phyloP scores from a whole-genome alignment of 1,140 invertebrate species.

The Drosophila pallidifrons region DNA sequence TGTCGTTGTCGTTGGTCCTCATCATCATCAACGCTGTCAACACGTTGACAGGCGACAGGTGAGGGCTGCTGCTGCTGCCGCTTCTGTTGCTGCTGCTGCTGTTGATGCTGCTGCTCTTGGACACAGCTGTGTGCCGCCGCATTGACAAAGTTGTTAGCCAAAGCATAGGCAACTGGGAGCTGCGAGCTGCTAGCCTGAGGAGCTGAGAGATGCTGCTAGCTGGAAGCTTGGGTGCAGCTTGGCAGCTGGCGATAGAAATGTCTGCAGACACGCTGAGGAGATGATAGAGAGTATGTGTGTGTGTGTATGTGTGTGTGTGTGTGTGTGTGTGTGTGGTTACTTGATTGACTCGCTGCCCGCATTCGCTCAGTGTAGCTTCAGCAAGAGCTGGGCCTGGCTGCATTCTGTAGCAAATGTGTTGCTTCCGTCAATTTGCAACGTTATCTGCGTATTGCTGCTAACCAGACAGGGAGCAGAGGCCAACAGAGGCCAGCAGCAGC shows the following conservation, averaged over 20 bases:
- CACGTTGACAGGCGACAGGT: slow-evolving; percentile 63
- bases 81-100: too few relatives aligned
- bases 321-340: too few relatives aligned
- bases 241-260: not conserved
- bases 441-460: slow-evolving; percentile 49
- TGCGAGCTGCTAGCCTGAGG: not conserved
- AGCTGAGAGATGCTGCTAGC: too few relatives aligned
- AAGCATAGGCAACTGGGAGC: slow-evolving; percentile 11
- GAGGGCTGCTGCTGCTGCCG: not conserved
- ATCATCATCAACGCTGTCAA: slow-evolving; percentile 71
- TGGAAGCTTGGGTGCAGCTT: too few relatives aligned
- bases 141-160: slow-evolving; percentile 72
- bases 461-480: slow-evolving; percentile 21
- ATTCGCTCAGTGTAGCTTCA: slow-evolving; percentile 11
- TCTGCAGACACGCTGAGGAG: too few relatives aligned
- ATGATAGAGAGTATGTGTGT: too few relatives aligned
- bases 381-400: slow-evolving; percentile 18
- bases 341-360: not conserved
- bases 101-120: slow-evolving; percentile 25
- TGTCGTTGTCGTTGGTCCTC: slow-evolving; percentile 36
- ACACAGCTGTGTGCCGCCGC: slow-evolving; percentile 59
- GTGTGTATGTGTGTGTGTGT: too few relatives aligned
- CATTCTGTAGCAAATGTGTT: slow-evolving; percentile 50
- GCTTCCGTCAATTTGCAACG: slow-evolving; percentile 77
- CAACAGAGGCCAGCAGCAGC: too few relatives aligned